phyloP scores from a whole-genome alignment of 2,888 invertebrate genomes.

The Galeopsomyia nigrocyanea region DNA sequence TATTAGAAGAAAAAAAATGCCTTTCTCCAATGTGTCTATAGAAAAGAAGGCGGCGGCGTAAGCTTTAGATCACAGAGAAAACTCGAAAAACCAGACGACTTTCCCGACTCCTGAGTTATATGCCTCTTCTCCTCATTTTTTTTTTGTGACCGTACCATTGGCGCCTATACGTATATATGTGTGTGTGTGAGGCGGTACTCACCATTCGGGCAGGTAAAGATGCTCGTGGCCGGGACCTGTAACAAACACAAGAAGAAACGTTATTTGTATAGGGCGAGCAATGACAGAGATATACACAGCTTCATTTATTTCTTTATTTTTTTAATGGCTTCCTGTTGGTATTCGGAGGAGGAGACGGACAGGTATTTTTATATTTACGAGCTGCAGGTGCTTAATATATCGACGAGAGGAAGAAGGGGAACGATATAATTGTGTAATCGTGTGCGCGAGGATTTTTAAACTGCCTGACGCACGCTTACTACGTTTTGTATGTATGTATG shows the following conservation, averaged over 20 bases:
- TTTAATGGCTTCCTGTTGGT: background rate
- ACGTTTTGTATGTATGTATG: background rate
- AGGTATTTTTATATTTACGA: constrained; percentile 10
- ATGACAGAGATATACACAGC: constrained; percentile 2
- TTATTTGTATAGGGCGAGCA: constrained; percentile 6
- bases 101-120: too few relatives aligned
- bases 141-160: too few relatives aligned
- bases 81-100: too few relatives aligned
- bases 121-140: too few relatives aligned
- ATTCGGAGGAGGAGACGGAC: background rate
- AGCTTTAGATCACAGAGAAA: too few relatives aligned
- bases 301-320: constrained; percentile 13
- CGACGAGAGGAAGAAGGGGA: background rate
- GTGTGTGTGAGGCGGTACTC: constrained; percentile 67
- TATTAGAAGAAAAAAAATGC: constrained; percentile 5
- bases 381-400: background rate
- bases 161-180: too few relatives aligned
- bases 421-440: constrained; percentile 24
- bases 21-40: background rate
- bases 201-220: constrained; percentile 83
- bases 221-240: constrained; percentile 73
- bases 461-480: background rate
- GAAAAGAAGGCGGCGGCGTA: too few relatives aligned
- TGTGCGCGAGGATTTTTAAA: background rate
- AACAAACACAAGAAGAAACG: constrained; percentile 66